These are phyloP conservation scores for Diglossa cyanea DNA, from an alignment of 2,797 vertebrate species.

Conservation along the genomic window DNA sequence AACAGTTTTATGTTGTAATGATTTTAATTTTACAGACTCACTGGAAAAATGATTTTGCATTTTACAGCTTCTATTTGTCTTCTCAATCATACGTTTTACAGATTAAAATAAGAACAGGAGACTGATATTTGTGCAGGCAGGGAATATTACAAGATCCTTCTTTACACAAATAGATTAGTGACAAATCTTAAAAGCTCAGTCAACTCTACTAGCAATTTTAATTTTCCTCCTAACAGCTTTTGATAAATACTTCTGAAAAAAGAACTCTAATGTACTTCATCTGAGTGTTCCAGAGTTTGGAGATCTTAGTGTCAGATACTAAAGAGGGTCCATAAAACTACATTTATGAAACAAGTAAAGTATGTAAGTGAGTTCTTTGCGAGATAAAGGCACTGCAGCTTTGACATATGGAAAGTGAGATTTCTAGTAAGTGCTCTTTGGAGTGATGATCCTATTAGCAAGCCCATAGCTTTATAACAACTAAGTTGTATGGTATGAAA, in stretches of 20 bases:
- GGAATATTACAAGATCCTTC: not conserved
- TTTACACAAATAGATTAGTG: conserved; percentile 15
- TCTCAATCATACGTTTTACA: not conserved
- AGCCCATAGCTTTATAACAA: not conserved
- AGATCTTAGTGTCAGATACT: not conserved
- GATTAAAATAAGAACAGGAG: not conserved
- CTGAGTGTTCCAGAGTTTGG: not conserved
- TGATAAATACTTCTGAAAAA: conserved; percentile 6
- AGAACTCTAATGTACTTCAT: not conserved
- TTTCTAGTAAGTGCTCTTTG: not conserved
- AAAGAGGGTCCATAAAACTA: not conserved
- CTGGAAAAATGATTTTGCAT: conserved; percentile 9
- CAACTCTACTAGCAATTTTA: not conserved
- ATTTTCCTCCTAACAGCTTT: not conserved
- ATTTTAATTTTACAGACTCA: conserved; percentile 28
- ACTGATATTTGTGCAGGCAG: not conserved
- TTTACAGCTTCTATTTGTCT: conserved; percentile 22
- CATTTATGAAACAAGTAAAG: not conserved
- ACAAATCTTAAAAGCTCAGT: not conserved
- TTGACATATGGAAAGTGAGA: conserved; percentile 10
- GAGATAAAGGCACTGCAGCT: not conserved
- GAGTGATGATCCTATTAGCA: not conserved
- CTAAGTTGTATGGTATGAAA: not conserved
- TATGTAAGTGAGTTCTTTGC: not conserved
- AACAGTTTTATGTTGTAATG: not conserved